phyloP scores from a whole-genome alignment of 2,113 vertebrate genomes.

The Illadopsis cleaveri region DNA sequence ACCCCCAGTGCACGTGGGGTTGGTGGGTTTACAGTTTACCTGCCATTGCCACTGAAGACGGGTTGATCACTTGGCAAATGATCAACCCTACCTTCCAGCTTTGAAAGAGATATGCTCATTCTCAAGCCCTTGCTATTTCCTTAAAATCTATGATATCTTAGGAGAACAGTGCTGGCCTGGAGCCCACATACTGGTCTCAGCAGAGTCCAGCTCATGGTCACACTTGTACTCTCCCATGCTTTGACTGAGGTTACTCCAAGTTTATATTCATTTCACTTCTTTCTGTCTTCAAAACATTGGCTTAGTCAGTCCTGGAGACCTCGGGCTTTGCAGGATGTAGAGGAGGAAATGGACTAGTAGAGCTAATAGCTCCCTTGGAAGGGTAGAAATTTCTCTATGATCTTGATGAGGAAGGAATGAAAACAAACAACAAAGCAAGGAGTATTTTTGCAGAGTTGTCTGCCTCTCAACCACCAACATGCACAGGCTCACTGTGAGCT shows the following conservation, averaged over 20 bases:
- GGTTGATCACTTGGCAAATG: background rate
- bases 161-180: background rate
- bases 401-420: background rate
- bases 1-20: fast-evolving
- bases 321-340: fast-evolving
- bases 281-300: background rate
- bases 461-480: background rate
- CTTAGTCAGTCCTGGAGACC: background rate
- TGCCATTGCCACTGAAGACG: background rate
- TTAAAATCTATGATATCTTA: background rate
- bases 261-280: background rate
- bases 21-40: background rate
- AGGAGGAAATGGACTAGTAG: background rate
- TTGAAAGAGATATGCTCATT: background rate
- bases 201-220: background rate
- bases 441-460: background rate
- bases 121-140: background rate
- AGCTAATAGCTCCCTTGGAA: background rate
- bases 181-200: fast-evolving
- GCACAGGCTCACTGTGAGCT: background rate
- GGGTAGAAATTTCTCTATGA: background rate
- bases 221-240: background rate
- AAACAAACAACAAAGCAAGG: background rate
- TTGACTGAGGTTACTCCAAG: background rate
- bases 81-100: background rate